Percentiles rank a stretch among this genome's conserved stretches.
These are phyloP conservation scores for Neoarius graeffei DNA, from an alignment of 2,113 vertebrate genomes.

Conservation along the genomic window DNA sequence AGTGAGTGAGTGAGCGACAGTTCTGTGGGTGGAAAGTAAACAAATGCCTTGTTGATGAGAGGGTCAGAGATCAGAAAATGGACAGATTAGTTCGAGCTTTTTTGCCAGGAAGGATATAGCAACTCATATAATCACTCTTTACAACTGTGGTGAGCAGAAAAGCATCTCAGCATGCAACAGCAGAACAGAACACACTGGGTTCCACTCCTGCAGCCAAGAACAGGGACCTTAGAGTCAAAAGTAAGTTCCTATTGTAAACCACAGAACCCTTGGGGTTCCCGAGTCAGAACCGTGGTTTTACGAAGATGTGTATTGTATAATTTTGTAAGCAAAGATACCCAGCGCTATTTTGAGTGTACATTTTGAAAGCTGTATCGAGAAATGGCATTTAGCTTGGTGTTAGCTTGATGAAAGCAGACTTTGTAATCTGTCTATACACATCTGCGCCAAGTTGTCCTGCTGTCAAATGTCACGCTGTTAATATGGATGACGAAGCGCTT, in stretches of 20 bases:
- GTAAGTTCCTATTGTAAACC: neutral
- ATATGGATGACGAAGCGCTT: conserved; percentile 57
- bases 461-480: conserved; percentile 65
- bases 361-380: neutral
- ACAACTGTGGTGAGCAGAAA: too few relatives aligned
- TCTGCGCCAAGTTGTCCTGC: conserved; percentile 55
- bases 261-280: neutral
- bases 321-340: neutral
- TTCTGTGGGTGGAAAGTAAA: too few relatives aligned
- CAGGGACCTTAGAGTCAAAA: too few relatives aligned
- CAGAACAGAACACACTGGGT: too few relatives aligned
- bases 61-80: too few relatives aligned
- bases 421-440: conserved; percentile 40
- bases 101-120: too few relatives aligned
- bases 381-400: conserved; percentile 7
- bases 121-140: too few relatives aligned
- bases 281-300: neutral
- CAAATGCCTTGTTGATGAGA: too few relatives aligned
- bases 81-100: too few relatives aligned
- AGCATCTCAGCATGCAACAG: too few relatives aligned
- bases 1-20: too few relatives aligned
- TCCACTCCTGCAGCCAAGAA: too few relatives aligned
- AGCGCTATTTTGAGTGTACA: neutral
- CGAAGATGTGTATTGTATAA: neutral
- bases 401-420: conserved; percentile 4